Evolutionary conservation across 1,140 invertebrate genomes (phyloP).

Genomic region (Oncopodura yosiiana): DNA sequence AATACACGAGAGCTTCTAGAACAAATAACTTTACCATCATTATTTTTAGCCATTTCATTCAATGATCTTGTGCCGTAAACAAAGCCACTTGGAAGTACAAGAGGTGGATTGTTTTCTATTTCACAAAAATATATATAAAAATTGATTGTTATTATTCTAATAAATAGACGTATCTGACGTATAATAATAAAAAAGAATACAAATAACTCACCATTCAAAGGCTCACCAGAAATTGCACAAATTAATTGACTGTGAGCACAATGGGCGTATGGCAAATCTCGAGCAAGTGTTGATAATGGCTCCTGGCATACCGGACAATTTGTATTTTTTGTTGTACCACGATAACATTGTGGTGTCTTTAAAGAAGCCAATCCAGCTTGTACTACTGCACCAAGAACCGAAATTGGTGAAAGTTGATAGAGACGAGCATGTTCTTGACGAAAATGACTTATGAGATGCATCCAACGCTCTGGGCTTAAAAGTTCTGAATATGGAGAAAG

Average conservation of each 20-base stretch:
- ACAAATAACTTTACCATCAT: constrained; percentile 78
- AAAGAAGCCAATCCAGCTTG: constrained; percentile 88
- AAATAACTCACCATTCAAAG: too few species aligned
- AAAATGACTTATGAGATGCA: constrained; percentile 77
- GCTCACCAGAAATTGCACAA: constrained; percentile 77
- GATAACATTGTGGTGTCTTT: constrained; percentile 67
- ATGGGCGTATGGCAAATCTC: constrained; percentile 83
- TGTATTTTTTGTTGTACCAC: constrained; percentile 51
- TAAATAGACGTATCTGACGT: too few species aligned
- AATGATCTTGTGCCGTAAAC: constrained; percentile 88
- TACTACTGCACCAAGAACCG: constrained; percentile 80
- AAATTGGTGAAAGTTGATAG: constrained; percentile 82
- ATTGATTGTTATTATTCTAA: too few species aligned
- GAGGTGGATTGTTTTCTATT: constrained; percentile 95
- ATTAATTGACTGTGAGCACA: constrained; percentile 89
- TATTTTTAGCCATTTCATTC: constrained; percentile 75
- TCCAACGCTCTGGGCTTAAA: constrained; percentile 62
- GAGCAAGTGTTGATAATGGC: constrained; percentile 76
- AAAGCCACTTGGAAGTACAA: constrained; percentile 96
- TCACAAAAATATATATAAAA: too few species aligned
- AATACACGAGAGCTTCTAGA: constrained; percentile 84
- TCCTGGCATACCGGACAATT: constrained; percentile 89
- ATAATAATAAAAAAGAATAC: too few species aligned
- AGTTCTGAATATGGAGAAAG: constrained; percentile 58
- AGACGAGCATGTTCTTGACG: constrained; percentile 86